Base-by-base conservation (phyloP, 2,888 invertebrate species). In the Neuroscelio doddi region DNA sequence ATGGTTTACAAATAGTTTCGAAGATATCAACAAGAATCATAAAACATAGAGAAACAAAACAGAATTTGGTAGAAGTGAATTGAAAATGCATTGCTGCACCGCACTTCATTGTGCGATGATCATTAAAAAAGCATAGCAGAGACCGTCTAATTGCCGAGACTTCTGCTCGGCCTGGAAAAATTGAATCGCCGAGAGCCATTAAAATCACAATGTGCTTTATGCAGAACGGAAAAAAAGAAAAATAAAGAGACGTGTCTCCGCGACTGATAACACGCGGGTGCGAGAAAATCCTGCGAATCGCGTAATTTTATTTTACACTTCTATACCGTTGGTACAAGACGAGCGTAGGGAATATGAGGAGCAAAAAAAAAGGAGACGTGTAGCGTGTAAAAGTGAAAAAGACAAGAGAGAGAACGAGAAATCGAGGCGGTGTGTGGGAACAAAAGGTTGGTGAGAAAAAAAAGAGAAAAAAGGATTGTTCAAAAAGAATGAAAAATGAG, bases 161-260 rank as follows among this genome's bases (percentile, higher is more conserved):
- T 52, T 52, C 27, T 26, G 12, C 50, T 8, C 27, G 9, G n/a
- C 17, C 30, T 4, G 30, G 34, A 34, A 53, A 45, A 45, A 46
- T 46, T 39, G 30, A 44, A 55, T 46, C 26, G 16, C 17, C 55
- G 30, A 30, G 39, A 39, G 45, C 46, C 55, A 55, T 55, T 55
- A 55, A 55, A 55, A 46, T 55, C 39, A 55, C 46, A 55, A 46
- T 55, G 46, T 39, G 46, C 55, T 46, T 55, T 39, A 24, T 39
- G 46, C 16, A 3, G 32, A 21, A 24, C 15, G 26, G 15, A 46
- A 30, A 55, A 27, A 32, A 45, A 10, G 7, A 21, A 30, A 38
- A 17, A 27, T 16, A 14, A 12, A 12, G 34, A 21, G 17, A 52
- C 30, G 16, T 30, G 38, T 45, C 44, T 45, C 38, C 41, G 24